Conservation (phyloP, 2,888 invertebrate genomes). For the Gasteruption jaculator region DNA sequence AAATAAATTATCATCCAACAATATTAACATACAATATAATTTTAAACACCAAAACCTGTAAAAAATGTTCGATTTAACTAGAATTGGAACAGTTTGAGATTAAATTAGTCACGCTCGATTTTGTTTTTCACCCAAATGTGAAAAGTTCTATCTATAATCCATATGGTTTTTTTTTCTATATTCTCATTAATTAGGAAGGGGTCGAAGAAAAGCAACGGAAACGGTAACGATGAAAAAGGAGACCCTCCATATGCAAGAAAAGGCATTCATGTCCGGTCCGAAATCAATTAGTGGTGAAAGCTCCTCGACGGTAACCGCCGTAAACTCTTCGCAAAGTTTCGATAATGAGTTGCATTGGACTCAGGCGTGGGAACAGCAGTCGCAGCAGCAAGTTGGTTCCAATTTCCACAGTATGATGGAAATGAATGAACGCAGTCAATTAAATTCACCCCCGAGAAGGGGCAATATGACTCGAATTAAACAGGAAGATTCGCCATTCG, state of each 20-base stretch:
- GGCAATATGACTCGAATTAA: constrained; percentile 15
- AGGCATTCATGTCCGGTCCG: no score
- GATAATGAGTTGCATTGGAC: constrained; percentile 42
- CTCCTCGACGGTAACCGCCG: constrained; percentile 21
- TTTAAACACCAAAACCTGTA: no score
- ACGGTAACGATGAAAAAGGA: constrained; percentile 28
- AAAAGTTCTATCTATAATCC: no score
- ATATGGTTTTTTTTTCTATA: no score
- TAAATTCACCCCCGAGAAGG: constrained; percentile 35
- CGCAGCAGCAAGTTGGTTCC: constrained; percentile 28
- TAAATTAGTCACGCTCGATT: no score
- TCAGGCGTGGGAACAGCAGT: constrained; percentile 39
- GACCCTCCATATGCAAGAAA: constrained; percentile 29
- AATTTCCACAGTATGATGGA: constrained; percentile 29
- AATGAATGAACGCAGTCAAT: constrained; percentile 29
- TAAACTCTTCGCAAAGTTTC: constrained; percentile 28
- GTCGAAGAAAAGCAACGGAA: constrained; percentile 42
- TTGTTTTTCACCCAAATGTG: no score
- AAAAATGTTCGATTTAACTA: no score
- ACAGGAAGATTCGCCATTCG: constrained; percentile 19
- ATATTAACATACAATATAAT: no score
- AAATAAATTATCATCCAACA: no score
- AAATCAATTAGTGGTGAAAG: constrained; percentile 25
- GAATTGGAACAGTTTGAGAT: no score
- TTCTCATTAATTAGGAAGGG: constrained; percentile 37